phyloP scores from a whole-genome alignment of 2,888 invertebrate species.

The Fabriciana adippe region DNA sequence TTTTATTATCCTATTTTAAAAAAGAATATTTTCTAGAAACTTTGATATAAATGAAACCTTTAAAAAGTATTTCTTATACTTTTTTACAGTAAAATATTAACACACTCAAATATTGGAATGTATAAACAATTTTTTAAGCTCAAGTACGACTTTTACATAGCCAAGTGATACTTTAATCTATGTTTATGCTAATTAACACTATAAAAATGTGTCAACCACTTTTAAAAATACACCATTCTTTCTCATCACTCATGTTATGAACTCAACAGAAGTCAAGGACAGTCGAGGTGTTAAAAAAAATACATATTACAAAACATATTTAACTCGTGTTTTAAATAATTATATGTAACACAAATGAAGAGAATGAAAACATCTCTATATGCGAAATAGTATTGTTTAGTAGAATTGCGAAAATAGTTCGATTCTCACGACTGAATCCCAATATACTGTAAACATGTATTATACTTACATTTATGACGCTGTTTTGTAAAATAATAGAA shows the following conservation, averaged over 20 bases:
- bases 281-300: not conserved
- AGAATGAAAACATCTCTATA: too few species aligned
- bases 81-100: too few species aligned
- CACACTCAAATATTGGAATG: too few species aligned
- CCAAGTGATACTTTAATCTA: conserved; percentile 1
- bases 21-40: too few species aligned
- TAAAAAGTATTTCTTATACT: too few species aligned
- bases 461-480: conserved; percentile 38
- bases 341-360: too few species aligned
- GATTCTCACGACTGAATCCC: conserved; percentile 10
- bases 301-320: not conserved
- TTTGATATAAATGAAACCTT: too few species aligned
- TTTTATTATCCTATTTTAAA: too few species aligned
- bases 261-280: conserved; percentile 24
- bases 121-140: too few species aligned
- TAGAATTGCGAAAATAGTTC: conserved; percentile 13
- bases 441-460: conserved; percentile 1
- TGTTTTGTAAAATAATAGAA: conserved; percentile 33
- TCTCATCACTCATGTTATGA: conserved; percentile 15
- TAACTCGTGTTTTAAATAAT: too few species aligned
- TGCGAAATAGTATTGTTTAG: conserved; percentile 3
- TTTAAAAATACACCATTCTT: conserved; percentile 19
- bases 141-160: not conserved
- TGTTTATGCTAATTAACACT: conserved; percentile 24
- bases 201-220: conserved; percentile 25